phyloP scores from a whole-genome alignment of 2,797 vertebrate species.

The Enteromius paludinosus region DNA sequence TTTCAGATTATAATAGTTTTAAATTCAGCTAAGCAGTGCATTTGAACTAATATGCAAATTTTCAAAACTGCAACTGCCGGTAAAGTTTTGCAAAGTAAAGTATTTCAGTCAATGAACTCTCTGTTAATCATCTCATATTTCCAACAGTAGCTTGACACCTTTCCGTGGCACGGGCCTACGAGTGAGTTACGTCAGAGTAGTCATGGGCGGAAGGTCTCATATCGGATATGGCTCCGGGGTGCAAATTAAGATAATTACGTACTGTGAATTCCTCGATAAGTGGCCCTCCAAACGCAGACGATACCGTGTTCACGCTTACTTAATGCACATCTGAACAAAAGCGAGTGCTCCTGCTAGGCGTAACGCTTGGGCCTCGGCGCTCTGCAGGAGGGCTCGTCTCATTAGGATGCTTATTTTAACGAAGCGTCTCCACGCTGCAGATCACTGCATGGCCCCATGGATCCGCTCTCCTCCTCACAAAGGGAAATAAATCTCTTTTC shows the following conservation, averaged over 20 bases:
- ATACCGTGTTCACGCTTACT: slow-evolving; percentile 46
- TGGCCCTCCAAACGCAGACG: slow-evolving; percentile 42
- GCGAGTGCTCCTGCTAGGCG: slow-evolving; percentile 63
- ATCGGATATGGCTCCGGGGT: slow-evolving; percentile 44
- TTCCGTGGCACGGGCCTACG: slow-evolving; percentile 11
- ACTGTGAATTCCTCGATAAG: slow-evolving; percentile 49
- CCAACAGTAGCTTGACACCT: slow-evolving; percentile 27
- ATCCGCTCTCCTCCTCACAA: slow-evolving; percentile 67
- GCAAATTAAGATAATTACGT: slow-evolving; percentile 62
- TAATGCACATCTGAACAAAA: slow-evolving; percentile 62
- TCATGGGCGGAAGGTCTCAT: slow-evolving; percentile 42
- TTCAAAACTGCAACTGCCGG: slow-evolving; percentile 3
- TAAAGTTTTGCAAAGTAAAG: slow-evolving; percentile 37
- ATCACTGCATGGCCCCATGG: slow-evolving; percentile 57
- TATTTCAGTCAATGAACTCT: slow-evolving; percentile 39
- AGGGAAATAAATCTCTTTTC: slow-evolving; percentile 79
- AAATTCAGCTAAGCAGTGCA: slow-evolving; percentile 2
- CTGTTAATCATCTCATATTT: slow-evolving; percentile 25
- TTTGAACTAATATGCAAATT: background rate
- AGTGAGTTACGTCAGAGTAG: slow-evolving; percentile 24
- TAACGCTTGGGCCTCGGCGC: slow-evolving; percentile 50
- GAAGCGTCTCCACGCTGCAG: slow-evolving; percentile 66
- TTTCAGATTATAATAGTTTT: background rate
- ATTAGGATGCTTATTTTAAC: slow-evolving; percentile 75
- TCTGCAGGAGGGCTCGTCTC: slow-evolving; percentile 62